A percentile compares a stretch with the other conserved stretches of the same genome.
Evolutionary conservation across 2,113 vertebrate species (phyloP).

Genomic region (Salvelinus fontinalis): DNA sequence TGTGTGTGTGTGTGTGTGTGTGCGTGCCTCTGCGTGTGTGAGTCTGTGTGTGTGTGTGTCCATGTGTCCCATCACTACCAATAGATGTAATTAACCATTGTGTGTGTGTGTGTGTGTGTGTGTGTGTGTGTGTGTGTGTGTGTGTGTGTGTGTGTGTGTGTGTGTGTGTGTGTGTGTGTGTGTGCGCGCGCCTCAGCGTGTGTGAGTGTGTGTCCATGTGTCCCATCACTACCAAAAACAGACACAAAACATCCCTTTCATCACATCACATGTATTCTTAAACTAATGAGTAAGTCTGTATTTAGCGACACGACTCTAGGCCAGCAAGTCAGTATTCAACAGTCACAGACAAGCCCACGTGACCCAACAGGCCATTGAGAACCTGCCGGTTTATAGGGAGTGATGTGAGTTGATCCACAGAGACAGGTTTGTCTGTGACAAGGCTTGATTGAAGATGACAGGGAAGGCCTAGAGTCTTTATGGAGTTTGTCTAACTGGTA

Average conservation of each 20-base stretch:
- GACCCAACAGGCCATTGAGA: not conserved
- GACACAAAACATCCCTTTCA: not conserved
- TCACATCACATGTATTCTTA: not conserved
- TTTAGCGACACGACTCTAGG: slow-evolving; percentile 1
- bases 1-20: too few relatives aligned
- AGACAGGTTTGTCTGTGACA: not conserved
- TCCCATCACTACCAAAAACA: not conserved
- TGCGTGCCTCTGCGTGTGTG: too few relatives aligned
- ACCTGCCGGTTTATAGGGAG: not conserved
- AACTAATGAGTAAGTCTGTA: not conserved
- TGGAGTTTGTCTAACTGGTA: not conserved
- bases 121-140: too few relatives aligned
- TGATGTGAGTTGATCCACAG: not conserved
- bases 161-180: too few relatives aligned
- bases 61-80: not conserved
- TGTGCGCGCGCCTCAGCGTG: too few relatives aligned
- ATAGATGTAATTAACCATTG: not conserved
- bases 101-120: too few relatives aligned
- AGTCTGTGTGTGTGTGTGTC: too few relatives aligned
- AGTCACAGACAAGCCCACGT: not conserved
- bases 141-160: too few relatives aligned
- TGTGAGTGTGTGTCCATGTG: not conserved
- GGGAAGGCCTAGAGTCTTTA: not conserved
- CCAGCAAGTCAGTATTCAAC: not conserved
- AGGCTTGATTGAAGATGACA: not conserved